Evolutionary conservation across 2,797 vertebrate species (phyloP).

Genomic region (Brotula barbata): DNA sequence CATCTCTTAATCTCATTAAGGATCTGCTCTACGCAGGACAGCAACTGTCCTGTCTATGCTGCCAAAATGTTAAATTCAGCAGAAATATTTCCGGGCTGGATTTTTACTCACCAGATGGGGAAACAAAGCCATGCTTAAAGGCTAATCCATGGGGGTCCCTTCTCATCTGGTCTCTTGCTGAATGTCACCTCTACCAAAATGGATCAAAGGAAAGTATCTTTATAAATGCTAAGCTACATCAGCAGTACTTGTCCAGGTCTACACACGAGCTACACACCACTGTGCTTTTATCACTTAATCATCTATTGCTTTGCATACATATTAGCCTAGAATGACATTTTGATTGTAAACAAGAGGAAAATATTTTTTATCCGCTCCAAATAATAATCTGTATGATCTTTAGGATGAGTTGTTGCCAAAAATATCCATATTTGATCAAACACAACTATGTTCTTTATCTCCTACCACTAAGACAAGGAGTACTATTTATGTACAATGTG

Average conservation of each 20-base stretch:
- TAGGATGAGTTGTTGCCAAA: no score
- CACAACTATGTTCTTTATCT: no score
- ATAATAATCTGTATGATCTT: no score
- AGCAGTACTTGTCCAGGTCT: conserved; percentile 1
- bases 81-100: conserved; percentile 52
- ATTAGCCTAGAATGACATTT: no score
- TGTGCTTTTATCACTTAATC: background rate
- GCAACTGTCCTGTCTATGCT: background rate
- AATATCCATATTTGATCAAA: no score
- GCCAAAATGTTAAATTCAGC: conserved; percentile 42
- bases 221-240: conserved; percentile 17
- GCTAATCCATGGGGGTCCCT: conserved; percentile 63
- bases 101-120: conserved; percentile 72
- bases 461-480: background rate
- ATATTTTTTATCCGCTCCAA: no score
- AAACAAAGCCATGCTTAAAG: conserved; percentile 71
- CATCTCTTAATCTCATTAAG: background rate
- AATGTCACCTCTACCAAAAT: conserved; percentile 78
- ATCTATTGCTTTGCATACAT: conserved; percentile 4
- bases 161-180: conserved; percentile 73
- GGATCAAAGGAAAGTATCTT: conserved; percentile 55
- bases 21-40: background rate
- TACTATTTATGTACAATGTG: no score
- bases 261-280: background rate
- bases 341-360: no score